Evolutionary conservation across 2,797 vertebrate species (phyloP).

Genomic region (Xiphorhynchus erythropygius): DNA sequence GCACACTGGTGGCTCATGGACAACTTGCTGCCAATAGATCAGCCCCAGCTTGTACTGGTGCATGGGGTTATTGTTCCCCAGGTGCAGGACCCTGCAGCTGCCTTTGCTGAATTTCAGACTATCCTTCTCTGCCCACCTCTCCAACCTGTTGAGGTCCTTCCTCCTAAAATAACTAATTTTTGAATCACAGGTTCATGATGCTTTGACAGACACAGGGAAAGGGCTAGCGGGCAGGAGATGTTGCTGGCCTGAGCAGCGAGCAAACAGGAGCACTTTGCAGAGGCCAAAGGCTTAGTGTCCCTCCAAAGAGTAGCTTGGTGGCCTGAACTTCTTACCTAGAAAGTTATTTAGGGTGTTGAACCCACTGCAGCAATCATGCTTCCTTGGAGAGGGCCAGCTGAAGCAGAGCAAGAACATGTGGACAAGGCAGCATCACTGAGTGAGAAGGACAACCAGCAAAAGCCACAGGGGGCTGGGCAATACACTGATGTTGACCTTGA

Average conservation of each 20-base stretch:
- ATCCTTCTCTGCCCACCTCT: neutral
- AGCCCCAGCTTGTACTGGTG: neutral
- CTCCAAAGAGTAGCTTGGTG: neutral
- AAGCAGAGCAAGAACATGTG: neutral
- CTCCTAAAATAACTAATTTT: neutral
- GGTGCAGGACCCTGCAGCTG: neutral
- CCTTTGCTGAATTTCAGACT: neutral
- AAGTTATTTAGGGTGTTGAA: neutral
- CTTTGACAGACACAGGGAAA: neutral
- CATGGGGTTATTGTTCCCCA: neutral
- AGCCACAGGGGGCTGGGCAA: neutral
- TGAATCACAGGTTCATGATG: neutral
- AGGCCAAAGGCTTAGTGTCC: neutral
- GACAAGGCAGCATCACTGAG: neutral
- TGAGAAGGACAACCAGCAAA: neutral
- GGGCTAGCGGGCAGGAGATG: neutral
- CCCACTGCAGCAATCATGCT: rapidly evolving
- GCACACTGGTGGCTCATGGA: neutral
- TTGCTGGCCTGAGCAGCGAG: rapidly evolving
- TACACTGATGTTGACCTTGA: neutral
- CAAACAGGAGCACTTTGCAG: rapidly evolving
- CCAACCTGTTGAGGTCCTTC: neutral
- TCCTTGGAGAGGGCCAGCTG: neutral
- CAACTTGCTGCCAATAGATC: neutral
- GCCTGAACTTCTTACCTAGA: neutral